A percentile compares a stretch with the other conserved stretches of the same genome.
Evolutionary conservation across 2,113 vertebrate genomes (phyloP).

Genomic region (Petrocephalus zakoni): DNA sequence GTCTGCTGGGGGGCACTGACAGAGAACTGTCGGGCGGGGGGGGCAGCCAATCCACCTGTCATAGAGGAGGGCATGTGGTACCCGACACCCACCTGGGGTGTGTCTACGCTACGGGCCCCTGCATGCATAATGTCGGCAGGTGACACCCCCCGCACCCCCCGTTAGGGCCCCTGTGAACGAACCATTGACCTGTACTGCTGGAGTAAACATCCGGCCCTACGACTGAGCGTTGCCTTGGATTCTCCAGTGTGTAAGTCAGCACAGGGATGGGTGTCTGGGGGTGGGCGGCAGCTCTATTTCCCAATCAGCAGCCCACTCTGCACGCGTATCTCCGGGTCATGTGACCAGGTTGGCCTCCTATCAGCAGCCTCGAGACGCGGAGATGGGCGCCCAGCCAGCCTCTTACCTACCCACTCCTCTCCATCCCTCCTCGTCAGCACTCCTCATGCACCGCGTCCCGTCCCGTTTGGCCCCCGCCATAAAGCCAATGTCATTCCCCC

Average conservation of each 20-base stretch:
- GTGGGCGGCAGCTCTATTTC: not conserved
- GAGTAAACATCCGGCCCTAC: not conserved
- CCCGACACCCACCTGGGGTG: constrained; percentile 31
- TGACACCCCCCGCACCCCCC: not conserved
- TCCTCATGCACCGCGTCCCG: constrained; percentile 35
- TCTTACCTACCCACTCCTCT: constrained; percentile 43
- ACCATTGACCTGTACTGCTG: not conserved
- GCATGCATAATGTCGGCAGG: not conserved
- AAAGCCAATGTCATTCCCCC: constrained; percentile 59
- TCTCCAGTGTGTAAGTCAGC: not conserved
- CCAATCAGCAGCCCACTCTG: constrained; percentile 17
- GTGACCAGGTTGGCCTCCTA: constrained; percentile 49
- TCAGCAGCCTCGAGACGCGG: constrained; percentile 51
- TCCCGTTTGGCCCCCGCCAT: constrained; percentile 42
- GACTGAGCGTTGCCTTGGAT: not conserved
- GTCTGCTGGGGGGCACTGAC: constrained; percentile 24
- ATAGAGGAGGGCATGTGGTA: constrained; percentile 38
- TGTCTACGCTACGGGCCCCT: not conserved
- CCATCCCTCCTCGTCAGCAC: constrained; percentile 48
- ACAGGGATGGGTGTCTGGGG: not conserved
- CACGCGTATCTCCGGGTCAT: constrained; percentile 23
- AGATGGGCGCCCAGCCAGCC: constrained; percentile 53
- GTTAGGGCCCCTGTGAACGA: not conserved
- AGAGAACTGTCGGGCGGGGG: constrained; percentile 41
- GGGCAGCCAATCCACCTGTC: constrained; percentile 27